A percentile compares a stretch with the other conserved stretches of the same genome.
Conservation (phyloP, 2,888 invertebrate species). For the Anarsia innoxiella region DNA sequence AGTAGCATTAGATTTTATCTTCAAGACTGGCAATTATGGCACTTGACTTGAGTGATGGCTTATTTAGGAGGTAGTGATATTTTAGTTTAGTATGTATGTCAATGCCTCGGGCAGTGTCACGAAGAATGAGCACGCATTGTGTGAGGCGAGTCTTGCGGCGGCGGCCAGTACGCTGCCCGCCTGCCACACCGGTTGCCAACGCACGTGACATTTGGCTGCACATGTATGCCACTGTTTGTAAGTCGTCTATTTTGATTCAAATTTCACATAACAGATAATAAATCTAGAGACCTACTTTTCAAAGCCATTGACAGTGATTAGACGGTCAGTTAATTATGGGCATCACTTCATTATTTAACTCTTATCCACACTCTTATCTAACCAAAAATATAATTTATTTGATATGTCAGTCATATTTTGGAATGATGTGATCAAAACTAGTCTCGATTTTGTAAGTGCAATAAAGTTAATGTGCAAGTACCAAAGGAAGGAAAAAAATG, state of each 20-base stretch:
- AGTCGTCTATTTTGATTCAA: constrained; percentile 25
- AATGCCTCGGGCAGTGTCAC: constrained; percentile 44
- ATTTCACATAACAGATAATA: constrained; percentile 19
- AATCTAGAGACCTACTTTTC: constrained; percentile 25
- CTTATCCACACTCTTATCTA: no score
- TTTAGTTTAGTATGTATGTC: constrained; percentile 44
- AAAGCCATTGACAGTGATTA: no score
- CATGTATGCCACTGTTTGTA: constrained; percentile 44
- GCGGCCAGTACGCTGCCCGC: no score
- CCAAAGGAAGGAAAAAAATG: constrained; percentile 51
- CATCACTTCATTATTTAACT: no score
- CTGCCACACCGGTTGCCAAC: constrained; percentile 41
- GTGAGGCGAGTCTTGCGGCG: constrained; percentile 23
- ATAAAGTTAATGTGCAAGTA: constrained; percentile 27
- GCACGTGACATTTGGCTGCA: constrained; percentile 50
- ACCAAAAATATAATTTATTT: no score
- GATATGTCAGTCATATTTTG: constrained; percentile 2
- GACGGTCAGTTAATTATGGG: no score
- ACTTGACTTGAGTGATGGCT: constrained; percentile 34
- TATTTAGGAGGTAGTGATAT: constrained; percentile 31
- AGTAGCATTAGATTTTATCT: constrained; percentile 25
- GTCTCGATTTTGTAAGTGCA: constrained; percentile 29
- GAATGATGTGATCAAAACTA: constrained; percentile 10
- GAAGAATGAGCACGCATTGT: constrained; percentile 44
- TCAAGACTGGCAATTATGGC: constrained; percentile 42